phyloP scores from a whole-genome alignment of 1,140 invertebrate species.

The Drosophila willistoni region DNA sequence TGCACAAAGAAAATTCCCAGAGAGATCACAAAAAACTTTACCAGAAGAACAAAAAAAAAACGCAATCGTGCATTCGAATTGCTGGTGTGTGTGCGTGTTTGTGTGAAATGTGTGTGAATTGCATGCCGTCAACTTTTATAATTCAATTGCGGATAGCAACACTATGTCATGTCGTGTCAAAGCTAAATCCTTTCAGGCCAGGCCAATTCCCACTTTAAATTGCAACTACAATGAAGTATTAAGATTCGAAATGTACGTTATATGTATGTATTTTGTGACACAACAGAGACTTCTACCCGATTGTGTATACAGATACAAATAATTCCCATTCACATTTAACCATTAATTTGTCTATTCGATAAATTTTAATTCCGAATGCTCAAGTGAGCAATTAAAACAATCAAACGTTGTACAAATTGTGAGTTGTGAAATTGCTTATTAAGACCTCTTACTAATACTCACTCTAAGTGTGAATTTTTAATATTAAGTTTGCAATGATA shows the following conservation, averaged over 20 bases:
- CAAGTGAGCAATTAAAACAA: not conserved
- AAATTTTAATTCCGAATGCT: not conserved
- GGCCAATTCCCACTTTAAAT: not conserved
- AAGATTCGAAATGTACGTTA: not conserved
- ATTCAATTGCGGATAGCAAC: slow-evolving; percentile 62
- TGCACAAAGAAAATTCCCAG: slow-evolving; percentile 63
- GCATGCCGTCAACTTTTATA: slow-evolving; percentile 42
- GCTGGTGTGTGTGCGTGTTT: slow-evolving; percentile 40
- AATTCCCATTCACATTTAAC: not conserved
- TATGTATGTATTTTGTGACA: not conserved
- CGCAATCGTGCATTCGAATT: slow-evolving; percentile 48
- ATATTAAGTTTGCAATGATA: too few relatives aligned
- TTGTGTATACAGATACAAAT: not conserved
- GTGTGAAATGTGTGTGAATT: slow-evolving; percentile 41
- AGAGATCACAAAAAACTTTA: not conserved
- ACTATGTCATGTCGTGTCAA: slow-evolving; percentile 41
- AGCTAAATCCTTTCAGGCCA: slow-evolving; percentile 35
- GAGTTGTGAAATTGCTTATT: not conserved
- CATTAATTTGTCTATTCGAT: not conserved
- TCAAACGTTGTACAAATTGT: not conserved
- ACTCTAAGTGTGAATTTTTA: too few relatives aligned
- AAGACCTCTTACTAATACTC: too few relatives aligned
- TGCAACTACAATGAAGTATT: not conserved
- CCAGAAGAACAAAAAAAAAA: slow-evolving; percentile 47
- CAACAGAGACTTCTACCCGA: not conserved